Base-by-base conservation (phyloP, 2,888 invertebrate species). In the Tyria jacobaeae region DNA sequence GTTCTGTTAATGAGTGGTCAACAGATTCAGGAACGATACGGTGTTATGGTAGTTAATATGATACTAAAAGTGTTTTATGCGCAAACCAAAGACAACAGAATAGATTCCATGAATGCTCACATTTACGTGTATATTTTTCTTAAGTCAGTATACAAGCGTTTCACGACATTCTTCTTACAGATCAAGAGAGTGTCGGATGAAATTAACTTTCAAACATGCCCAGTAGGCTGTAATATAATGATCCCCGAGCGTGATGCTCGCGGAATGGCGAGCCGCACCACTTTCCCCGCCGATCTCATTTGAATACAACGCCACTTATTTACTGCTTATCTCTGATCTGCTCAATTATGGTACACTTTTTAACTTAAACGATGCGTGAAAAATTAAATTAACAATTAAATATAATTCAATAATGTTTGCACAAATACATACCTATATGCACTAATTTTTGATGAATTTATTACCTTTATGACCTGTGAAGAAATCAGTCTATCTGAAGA, bases 281-380 rank as follows among this genome's bases (percentile, higher is more conserved):
- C 86, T 86, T 87, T 88, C 86, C 80, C 82, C 68, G 12, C 21
- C 50, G 55, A 55, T 76, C 74, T 67, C 75, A 80, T 83, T 80
- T 78, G 77, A 81, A 84, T 85, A 77, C 71, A 65, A 48, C 24
- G 24, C 7, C 41, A 44, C 62, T 61, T 57, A 62, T 48, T 57
- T 47, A 71, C 78, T 74, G 71, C 68, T 76, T 81, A 85, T 86
- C 86, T 73, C 58, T 24, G 59, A 85, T 83, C 82, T 76, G 65
- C 66, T 76, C 78, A 79, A 81, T 83, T 83, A 83, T 64, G 58
- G 66, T 57, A 60, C 62, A 74, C 71, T 62, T 68, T 76, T 77
- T 73, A 66, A 49, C 62, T 66, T 71, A 66, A 69, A 70, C 74
- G 60, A 64, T 66, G 76, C 70, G 66, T 74, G 73, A 73, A 76